phyloP scores from a whole-genome alignment of 2,113 vertebrate genomes.

The Ariopsis seemanni region DNA sequence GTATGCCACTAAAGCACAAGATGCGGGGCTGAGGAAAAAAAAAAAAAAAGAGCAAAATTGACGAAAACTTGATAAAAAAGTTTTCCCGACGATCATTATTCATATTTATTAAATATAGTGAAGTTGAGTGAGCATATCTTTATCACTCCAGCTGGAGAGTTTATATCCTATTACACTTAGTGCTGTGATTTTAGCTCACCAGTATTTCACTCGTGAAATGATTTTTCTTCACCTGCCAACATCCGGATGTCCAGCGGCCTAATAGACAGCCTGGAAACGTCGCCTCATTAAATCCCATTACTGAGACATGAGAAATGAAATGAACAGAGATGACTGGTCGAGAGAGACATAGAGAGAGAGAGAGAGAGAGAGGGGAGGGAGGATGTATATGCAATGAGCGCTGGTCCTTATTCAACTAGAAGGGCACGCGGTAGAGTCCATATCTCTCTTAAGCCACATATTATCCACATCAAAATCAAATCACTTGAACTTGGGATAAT shows the following conservation, averaged over 20 bases:
- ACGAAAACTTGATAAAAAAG: fast-evolving
- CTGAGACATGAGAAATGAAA: constrained; percentile 49
- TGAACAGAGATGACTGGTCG: constrained; percentile 21
- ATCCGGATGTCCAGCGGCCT: constrained; percentile 49
- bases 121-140: constrained; percentile 13
- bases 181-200: constrained; percentile 52
- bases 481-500: too few species aligned
- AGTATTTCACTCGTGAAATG: constrained; percentile 55
- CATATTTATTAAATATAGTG: constrained; percentile 16
- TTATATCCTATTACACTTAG: constrained; percentile 33
- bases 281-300: constrained; percentile 61
- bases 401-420: background rate
- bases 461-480: too few species aligned
- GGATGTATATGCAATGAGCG: background rate
- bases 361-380: background rate
- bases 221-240: constrained; percentile 59
- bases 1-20: too few species aligned
- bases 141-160: constrained; percentile 22
- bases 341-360: background rate
- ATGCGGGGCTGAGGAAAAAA: background rate
- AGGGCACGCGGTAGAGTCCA: too few species aligned
- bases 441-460: too few species aligned
- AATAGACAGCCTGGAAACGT: constrained; percentile 59
- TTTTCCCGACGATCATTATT: background rate
- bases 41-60: background rate